These are phyloP conservation scores for Cephalopachus bancanus DNA, from an alignment of 2,797 vertebrate species.

Conservation along the genomic window DNA sequence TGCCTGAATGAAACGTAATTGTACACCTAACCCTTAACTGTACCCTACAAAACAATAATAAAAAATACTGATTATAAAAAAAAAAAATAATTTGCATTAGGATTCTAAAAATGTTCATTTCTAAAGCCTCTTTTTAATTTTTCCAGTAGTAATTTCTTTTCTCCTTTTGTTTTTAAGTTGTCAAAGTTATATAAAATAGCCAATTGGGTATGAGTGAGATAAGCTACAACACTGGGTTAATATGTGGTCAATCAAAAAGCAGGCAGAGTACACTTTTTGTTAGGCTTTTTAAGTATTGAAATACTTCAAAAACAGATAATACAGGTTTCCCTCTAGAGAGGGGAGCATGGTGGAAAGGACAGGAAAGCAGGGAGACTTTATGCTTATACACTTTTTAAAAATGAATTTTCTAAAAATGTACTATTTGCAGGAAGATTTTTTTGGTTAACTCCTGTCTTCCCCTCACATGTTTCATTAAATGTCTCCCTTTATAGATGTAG, in stretches of 20 bases:
- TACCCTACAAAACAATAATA: too few species aligned
- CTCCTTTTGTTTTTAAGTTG: conserved; percentile 49
- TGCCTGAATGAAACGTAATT: too few species aligned
- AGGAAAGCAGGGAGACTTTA: not conserved
- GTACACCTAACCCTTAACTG: too few species aligned
- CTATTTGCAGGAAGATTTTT: too few species aligned
- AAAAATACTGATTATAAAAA: too few species aligned
- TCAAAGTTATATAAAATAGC: not conserved
- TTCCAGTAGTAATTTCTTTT: not conserved
- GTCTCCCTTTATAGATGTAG: too few species aligned
- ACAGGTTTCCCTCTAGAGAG: not conserved
- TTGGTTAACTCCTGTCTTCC: too few species aligned
- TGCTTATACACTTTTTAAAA: not conserved
- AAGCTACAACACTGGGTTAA: not conserved
- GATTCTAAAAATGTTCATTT: not conserved
- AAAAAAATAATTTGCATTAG: not conserved
- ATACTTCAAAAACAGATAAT: not conserved
- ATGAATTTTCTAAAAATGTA: not conserved
- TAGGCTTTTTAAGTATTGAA: conserved; percentile 16
- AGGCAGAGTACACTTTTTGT: not conserved
- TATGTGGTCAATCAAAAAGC: not conserved
- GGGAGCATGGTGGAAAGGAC: not conserved
- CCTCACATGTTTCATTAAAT: too few species aligned
- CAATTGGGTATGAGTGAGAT: not conserved
- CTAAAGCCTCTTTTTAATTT: conserved; percentile 10